Base-by-base conservation (phyloP, 2,113 vertebrate species). In the Eleginops maclovinus region DNA sequence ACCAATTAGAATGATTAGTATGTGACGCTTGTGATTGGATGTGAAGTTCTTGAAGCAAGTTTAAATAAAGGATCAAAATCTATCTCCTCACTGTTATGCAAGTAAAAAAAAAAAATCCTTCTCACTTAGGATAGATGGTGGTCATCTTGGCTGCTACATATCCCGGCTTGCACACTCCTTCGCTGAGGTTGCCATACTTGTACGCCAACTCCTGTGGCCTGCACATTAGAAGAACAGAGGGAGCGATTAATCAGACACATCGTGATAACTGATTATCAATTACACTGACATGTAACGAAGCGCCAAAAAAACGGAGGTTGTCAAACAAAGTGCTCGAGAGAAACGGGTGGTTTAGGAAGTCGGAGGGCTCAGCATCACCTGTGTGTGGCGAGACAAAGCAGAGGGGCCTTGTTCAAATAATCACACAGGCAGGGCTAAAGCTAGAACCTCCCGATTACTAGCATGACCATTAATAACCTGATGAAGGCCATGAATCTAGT, bases 81-180 rank as follows among this genome's bases (percentile, higher is more conserved):
- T 1, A 51, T 63, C 36, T 64, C 31, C 14, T 28, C 9, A n/a
- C 1, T 7, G 10, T 40, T 61, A 11, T 8, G 3, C 2, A 13
- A 80, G 77, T 14, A 80, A 79, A 16, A 64, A 58, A 47, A 12
- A 8, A 62, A 36, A 50, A n/a, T 56, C 19, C 51, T 73, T 61
- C 97, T 98, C 94, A 99, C 98, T 97, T 97, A 76, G 98, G 98
- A 85, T 97, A 99, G 94, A 99, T 97, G 93, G 95, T 88, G 40
- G 95, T 94, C 97, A 99, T 99, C 93, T 98, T 95, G 54, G 97
- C 96, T 62, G 97, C 96, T 55, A 97, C 95, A 53, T 97, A 98
- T 87, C 97, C 97, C 9, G 96, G 96, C 75, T 96, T 99, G 94
- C 98, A 99, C 77, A 86, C 75, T 86, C 97, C 97, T 61, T 97